phyloP scores from a whole-genome alignment of 2,888 invertebrate species.

The Choreutis nemorana region DNA sequence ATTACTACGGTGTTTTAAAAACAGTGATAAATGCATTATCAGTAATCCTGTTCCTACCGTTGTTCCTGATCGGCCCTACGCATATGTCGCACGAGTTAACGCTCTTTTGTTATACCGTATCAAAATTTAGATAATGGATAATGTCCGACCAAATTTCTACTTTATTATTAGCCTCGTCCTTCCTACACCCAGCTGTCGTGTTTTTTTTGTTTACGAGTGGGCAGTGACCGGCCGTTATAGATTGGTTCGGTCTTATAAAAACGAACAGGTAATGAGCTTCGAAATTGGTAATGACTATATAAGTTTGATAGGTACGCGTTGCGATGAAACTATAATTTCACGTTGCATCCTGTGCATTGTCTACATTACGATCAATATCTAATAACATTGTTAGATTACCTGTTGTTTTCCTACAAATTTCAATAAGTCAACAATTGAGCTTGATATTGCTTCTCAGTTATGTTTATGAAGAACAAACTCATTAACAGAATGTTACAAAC shows the following conservation, averaged over 20 bases:
- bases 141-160: slow-evolving; percentile 52
- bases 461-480: no score
- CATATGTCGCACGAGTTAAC: slow-evolving; percentile 54
- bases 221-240: slow-evolving; percentile 45
- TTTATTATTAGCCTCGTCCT: slow-evolving; percentile 42
- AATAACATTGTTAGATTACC: no score
- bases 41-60: slow-evolving; percentile 24
- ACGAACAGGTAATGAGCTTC: slow-evolving; percentile 47
- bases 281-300: slow-evolving; percentile 58
- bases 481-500: slow-evolving; percentile 20
- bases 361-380: not conserved
- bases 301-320: slow-evolving; percentile 28
- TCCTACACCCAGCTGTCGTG: slow-evolving; percentile 45
- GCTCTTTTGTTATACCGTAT: slow-evolving; percentile 60
- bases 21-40: slow-evolving; percentile 13
- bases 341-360: slow-evolving; percentile 24
- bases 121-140: slow-evolving; percentile 63
- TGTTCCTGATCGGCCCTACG: slow-evolving; percentile 23
- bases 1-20: no score
- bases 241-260: slow-evolving; percentile 45
- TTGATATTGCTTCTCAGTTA: no score
- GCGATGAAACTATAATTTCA: slow-evolving; percentile 36
- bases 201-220: slow-evolving; percentile 36
- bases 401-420: no score
- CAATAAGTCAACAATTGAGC: no score